Base-by-base conservation (phyloP, 1,140 invertebrate genomes). In the Orius laevigatus region DNA sequence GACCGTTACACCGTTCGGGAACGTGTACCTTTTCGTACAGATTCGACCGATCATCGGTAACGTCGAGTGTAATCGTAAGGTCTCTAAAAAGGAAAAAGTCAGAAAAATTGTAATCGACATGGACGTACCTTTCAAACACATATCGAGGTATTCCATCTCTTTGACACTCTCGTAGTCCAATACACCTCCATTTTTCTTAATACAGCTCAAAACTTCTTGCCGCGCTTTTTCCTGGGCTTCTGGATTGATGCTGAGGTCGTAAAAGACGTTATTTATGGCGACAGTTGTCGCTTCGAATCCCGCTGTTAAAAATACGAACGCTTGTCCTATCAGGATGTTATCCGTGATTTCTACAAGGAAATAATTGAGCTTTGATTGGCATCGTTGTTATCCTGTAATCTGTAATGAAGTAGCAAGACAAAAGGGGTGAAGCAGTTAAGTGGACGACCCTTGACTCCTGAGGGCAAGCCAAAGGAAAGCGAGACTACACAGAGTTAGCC, bases 241-340 rank as follows among this genome's bases (percentile, higher is more conserved):
- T 12, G 63, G 66, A 58, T 75, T 59, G 14, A 58, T 55, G 2
- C 74, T 72, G 15, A 78, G 55, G 46, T 66, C 64, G 15, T 62
- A 65, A 5, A 65, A 39, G 9, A 62, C 53, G 47, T 65, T 62
- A 5, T 59, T 60, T 9, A 78, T 59, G 0, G 71, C 59, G 3
- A 62, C 60, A 2, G 70, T 63, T 4, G 72, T 72, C 0, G 74
- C 74, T 51, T 74, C 72, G 50, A 69, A 76, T 16, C 72, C 72
- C 39, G 69, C 71, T 6, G 69, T 9, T 43, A 71, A 64, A 49
- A 72, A 67, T 6, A 69, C 49, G 6, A 66, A 58, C 34, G 41
- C 25, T 34, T 47, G 47, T 3, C 38, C 40, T 33, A 31, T 32
- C 1, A 53, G 25, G 32, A 51, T 33, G 46, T 63, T 62, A 32